These are phyloP conservation scores for Lindbergichthys nudifrons DNA, from an alignment of 2,797 vertebrate genomes.

Conservation along the genomic window DNA sequence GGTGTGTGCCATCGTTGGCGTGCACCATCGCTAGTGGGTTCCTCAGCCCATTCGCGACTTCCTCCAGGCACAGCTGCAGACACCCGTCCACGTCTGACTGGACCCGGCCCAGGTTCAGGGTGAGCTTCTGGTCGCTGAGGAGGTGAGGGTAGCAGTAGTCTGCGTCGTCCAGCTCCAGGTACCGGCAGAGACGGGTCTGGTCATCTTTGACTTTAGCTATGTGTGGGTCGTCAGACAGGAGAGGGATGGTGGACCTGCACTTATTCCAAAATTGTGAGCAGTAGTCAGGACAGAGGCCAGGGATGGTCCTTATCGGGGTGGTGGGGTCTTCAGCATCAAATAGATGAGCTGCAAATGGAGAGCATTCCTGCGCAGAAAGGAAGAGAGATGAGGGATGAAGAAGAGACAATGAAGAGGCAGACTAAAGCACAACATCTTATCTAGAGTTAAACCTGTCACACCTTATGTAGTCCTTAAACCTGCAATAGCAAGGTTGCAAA, in stretches of 20 bases:
- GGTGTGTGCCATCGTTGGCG: constrained; percentile 91
- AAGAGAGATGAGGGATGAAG: not conserved
- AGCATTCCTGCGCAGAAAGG: constrained; percentile 88
- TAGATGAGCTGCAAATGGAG: constrained; percentile 95
- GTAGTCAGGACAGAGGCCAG: constrained; percentile 94
- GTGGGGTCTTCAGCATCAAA: constrained; percentile 92
- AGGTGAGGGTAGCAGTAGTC: constrained; percentile 96
- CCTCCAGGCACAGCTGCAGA: constrained; percentile 92
- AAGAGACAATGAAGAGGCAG: not conserved
- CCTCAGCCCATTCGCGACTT: constrained; percentile 90
- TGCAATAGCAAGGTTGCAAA: too few species aligned
- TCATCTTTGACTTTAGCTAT: constrained; percentile 82
- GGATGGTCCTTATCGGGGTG: constrained; percentile 89
- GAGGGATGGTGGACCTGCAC: constrained; percentile 85
- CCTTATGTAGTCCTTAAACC: not conserved
- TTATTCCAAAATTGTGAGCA: constrained; percentile 87
- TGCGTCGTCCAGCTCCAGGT: constrained; percentile 87
- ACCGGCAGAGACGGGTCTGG: constrained; percentile 82
- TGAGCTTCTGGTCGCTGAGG: constrained; percentile 86
- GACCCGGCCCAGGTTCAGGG: constrained; percentile 88
- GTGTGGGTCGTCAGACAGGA: constrained; percentile 83
- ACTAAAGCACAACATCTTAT: not conserved
- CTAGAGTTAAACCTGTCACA: not conserved
- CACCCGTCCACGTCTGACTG: constrained; percentile 87
- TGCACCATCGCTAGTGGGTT: constrained; percentile 96